Evolutionary conservation across 2,888 invertebrate genomes (phyloP), one percentile per base, ranked within the genome.

Genomic region (Aelia acuminata): DNA sequence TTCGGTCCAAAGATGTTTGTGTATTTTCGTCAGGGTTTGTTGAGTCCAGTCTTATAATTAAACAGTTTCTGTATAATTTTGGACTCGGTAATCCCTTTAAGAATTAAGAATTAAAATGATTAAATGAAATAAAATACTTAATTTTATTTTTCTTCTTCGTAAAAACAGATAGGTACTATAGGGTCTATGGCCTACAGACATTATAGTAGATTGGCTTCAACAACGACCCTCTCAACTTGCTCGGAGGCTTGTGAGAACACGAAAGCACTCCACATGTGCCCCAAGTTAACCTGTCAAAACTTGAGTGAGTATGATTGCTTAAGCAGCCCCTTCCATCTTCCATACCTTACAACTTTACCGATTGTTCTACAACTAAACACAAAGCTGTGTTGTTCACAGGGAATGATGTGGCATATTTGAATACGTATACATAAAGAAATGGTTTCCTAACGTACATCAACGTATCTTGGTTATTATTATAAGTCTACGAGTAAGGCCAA

Each of bases 231-330:
- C 31, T 26, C 0, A 70, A 70, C 31, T 70, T 70, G 35, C 7
- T 18, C 8, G 7, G 35, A 70, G 63, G 35, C 63, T 31, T 35
- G 35, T 20, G 63, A 31, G 63, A 31, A 20, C 5, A 70, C 1
- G 63, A 35, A 70, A 70, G 5, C 31, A 35, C 31, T 35, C 35
- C 18, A 31, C 8, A 70, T 7, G 13, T 5, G 31, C 5, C 15
- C 1, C 31, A 35, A 70, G 63, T 35, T 70, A 18, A 31, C 63
- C 63, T 70, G 63, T 70, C 63, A 70, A 70, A 70, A 70, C 63
- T 70, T 70, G 1, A 20, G 63, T 70, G 63, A 70, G 63, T 70
- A 70, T 70, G 63, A 70, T 70, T 70, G 63, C 63, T 70, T 70
- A 70, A 70, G 63, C 63, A 70, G 18, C 35, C 35, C 31, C 63